phyloP scores from a whole-genome alignment of 2,113 vertebrate species.

The Rhinoptilus africanus region DNA sequence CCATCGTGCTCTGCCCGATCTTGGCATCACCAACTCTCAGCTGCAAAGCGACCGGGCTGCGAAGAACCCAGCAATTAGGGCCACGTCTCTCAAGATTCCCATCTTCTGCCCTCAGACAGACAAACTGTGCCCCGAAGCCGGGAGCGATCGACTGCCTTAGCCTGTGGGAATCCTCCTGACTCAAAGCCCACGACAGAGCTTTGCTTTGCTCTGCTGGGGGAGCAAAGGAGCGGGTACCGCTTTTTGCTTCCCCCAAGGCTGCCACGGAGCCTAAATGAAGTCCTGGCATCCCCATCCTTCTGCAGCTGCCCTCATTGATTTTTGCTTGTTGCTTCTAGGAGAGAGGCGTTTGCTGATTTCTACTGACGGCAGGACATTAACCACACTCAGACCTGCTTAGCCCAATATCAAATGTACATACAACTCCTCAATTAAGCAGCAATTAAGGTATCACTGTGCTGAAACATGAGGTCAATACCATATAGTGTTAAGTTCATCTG shows the following conservation, averaged over 20 bases:
- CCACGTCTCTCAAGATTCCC: fast-evolving
- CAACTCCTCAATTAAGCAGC: fast-evolving
- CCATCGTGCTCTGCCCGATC: fast-evolving
- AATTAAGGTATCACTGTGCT: neutral
- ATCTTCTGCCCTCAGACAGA: neutral
- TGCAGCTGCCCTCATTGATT: neutral
- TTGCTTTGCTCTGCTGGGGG: neutral
- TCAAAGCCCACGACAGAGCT: neutral
- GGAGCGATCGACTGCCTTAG: fast-evolving
- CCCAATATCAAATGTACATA: fast-evolving
- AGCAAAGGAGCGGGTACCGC: neutral
- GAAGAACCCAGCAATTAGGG: neutral
- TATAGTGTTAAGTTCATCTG: fast-evolving
- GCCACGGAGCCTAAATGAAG: neutral
- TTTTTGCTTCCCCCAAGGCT: neutral
- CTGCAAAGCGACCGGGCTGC: fast-evolving
- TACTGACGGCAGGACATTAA: neutral
- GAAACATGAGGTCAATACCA: neutral
- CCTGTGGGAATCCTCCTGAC: neutral
- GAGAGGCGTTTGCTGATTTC: neutral
- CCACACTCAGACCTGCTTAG: fast-evolving
- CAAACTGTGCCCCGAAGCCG: neutral
- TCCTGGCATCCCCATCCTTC: neutral
- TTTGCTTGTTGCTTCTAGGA: neutral
- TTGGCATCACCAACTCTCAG: neutral